phyloP scores from a whole-genome alignment of 2,797 vertebrate genomes.

The Pseudochaenichthys georgianus region DNA sequence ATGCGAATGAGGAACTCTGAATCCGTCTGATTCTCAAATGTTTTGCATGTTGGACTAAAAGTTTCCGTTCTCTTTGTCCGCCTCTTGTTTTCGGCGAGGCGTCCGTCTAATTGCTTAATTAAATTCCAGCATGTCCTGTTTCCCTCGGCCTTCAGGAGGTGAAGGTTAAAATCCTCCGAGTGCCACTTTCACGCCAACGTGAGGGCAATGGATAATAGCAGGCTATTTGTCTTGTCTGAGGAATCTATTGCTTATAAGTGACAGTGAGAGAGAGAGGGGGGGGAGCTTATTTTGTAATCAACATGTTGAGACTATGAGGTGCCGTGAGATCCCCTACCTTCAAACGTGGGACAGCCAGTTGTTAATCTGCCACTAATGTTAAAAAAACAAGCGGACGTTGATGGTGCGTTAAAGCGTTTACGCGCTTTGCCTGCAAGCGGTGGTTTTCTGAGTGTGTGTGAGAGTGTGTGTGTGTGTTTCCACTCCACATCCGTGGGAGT shows the following conservation, averaged over 20 bases:
- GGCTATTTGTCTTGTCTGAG: constrained; percentile 77
- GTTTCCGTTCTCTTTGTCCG: constrained; percentile 30
- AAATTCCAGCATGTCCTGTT: constrained; percentile 61
- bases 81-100: constrained; percentile 60
- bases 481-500: constrained; percentile 80
- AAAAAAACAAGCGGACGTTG: constrained; percentile 47
- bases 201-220: constrained; percentile 73
- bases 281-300: constrained; percentile 39
- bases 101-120: constrained; percentile 80
- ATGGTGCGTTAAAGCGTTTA: constrained; percentile 43
- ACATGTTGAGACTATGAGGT: constrained; percentile 51
- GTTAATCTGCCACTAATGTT: constrained; percentile 78
- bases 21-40: not conserved
- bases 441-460: constrained; percentile 16
- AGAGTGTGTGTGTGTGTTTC: constrained; percentile 60
- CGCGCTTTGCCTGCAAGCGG: constrained; percentile 46
- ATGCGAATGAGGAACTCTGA: not conserved
- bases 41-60: constrained; percentile 17
- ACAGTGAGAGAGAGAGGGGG: constrained; percentile 46
- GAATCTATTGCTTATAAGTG: constrained; percentile 69
- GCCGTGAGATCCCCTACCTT: constrained; percentile 64
- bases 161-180: constrained; percentile 79
- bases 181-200: constrained; percentile 73
- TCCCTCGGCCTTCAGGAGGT: constrained; percentile 58
- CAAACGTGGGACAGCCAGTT: constrained; percentile 65